These are phyloP conservation scores for Brachionus plicatilis DNA, from an alignment of 1,140 invertebrate genomes.

Conservation along the genomic window DNA sequence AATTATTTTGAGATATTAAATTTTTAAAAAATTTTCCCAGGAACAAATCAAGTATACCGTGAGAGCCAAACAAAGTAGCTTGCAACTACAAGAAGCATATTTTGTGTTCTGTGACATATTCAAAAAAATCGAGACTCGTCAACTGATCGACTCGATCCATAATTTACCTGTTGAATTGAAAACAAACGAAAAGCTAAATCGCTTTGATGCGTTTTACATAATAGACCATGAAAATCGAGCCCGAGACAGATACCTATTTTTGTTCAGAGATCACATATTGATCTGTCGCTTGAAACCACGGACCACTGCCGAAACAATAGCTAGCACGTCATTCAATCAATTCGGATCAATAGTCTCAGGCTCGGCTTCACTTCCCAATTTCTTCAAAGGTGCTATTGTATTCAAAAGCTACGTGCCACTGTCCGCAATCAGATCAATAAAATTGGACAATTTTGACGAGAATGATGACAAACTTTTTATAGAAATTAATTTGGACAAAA, in stretches of 20 bases:
- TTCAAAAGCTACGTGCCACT: constrained; percentile 28
- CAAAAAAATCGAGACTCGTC: constrained; percentile 21
- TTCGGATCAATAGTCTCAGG: not conserved
- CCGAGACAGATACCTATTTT: not conserved
- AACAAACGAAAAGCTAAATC: constrained; percentile 8
- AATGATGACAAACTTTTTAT: not conserved
- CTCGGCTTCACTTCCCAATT: not conserved
- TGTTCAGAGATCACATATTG: constrained; percentile 8
- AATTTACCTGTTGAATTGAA: constrained; percentile 11
- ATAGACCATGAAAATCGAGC: constrained; percentile 1
- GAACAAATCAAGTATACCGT: constrained; percentile 32
- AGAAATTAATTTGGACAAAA: not conserved
- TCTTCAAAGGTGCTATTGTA: constrained; percentile 21
- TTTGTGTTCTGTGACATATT: constrained; percentile 19
- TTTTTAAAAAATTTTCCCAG: not conserved
- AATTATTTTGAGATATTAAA: not conserved
- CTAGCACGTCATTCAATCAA: not conserved
- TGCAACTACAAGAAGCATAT: constrained; percentile 30
- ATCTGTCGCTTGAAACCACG: constrained; percentile 30
- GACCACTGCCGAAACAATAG: constrained; percentile 5
- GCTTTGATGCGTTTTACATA: constrained; percentile 23
- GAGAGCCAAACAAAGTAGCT: not conserved
- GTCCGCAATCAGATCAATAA: not conserved
- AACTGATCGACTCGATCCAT: constrained; percentile 33
- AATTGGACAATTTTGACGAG: constrained; percentile 35